These are phyloP conservation scores for Hirundo rustica DNA, from an alignment of 2,797 vertebrate genomes.

Conservation along the genomic window DNA sequence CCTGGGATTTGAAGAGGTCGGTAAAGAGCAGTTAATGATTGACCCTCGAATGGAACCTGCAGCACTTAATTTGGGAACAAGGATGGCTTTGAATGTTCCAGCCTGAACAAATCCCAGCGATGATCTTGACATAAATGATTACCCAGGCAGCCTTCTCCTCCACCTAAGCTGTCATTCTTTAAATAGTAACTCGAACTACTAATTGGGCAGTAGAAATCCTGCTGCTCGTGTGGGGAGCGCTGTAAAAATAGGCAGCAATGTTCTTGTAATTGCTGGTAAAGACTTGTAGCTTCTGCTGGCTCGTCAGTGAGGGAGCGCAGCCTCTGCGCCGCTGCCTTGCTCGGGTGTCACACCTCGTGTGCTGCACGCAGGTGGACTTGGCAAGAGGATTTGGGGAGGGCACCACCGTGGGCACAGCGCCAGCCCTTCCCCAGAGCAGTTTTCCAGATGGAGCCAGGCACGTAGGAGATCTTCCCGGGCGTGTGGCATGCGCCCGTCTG, in stretches of 20 bases:
- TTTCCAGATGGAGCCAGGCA: not conserved
- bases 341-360: not conserved
- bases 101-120: constrained; percentile 47
- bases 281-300: not conserved
- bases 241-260: constrained; percentile 38
- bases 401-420: not conserved
- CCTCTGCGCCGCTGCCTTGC: not conserved
- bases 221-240: not conserved
- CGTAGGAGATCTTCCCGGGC: not conserved
- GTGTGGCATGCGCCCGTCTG: not conserved
- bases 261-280: constrained; percentile 51
- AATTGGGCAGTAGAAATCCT: constrained; percentile 61
- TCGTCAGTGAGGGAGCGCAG: not conserved
- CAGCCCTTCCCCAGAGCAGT: constrained; percentile 15
- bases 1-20: constrained; percentile 35
- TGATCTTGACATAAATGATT: constrained; percentile 56
- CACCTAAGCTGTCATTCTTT: constrained; percentile 58
- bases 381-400: constrained; percentile 2
- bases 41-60: constrained; percentile 13
- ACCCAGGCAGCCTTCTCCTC: constrained; percentile 52
- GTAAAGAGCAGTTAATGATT: constrained; percentile 63
- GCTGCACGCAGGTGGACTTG: not conserved
- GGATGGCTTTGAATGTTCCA: constrained; percentile 36
- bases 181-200: constrained; percentile 63
- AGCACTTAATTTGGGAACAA: constrained; percentile 25